Percentiles rank a stretch among this genome's conserved stretches.
phyloP scores from a whole-genome alignment of 1,140 invertebrate species.

The Pararge aegeria region DNA sequence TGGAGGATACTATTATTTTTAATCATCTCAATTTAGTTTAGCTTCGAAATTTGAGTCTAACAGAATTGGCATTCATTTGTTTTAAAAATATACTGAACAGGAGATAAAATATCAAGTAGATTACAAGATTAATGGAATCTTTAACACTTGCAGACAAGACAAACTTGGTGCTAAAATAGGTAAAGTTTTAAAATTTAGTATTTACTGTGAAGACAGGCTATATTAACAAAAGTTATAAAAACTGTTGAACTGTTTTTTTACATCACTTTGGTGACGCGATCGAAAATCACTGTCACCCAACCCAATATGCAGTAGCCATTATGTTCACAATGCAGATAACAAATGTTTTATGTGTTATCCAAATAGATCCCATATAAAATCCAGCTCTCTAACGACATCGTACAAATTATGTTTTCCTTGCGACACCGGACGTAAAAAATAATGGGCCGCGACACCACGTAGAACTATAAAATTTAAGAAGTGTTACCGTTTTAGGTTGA shows the following conservation, averaged over 20 bases:
- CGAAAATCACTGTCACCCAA: not conserved
- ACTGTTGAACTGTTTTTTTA: not conserved
- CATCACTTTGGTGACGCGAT: not conserved
- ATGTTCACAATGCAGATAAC: not conserved
- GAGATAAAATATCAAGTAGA: too few species aligned
- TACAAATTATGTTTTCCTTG: slow-evolving; percentile 1
- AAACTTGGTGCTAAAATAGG: too few species aligned
- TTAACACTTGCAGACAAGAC: too few species aligned
- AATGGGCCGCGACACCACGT: not conserved
- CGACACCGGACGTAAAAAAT: slow-evolving; percentile 8
- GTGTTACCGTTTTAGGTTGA: not conserved
- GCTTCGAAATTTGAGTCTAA: too few species aligned
- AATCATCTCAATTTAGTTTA: too few species aligned
- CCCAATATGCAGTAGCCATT: not conserved
- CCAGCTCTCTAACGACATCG: not conserved
- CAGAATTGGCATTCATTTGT: too few species aligned
- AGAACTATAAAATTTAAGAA: not conserved
- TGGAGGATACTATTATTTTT: too few species aligned
- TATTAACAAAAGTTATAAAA: too few species aligned
- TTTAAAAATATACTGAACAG: too few species aligned
- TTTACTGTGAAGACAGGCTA: too few species aligned
- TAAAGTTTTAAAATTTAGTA: too few species aligned
- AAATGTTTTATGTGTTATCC: slow-evolving; percentile 5
- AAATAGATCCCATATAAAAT: slow-evolving; percentile 3
- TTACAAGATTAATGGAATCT: too few species aligned